phyloP scores from a whole-genome alignment of 2,888 invertebrate genomes.

The Barypeithes pellucidus region DNA sequence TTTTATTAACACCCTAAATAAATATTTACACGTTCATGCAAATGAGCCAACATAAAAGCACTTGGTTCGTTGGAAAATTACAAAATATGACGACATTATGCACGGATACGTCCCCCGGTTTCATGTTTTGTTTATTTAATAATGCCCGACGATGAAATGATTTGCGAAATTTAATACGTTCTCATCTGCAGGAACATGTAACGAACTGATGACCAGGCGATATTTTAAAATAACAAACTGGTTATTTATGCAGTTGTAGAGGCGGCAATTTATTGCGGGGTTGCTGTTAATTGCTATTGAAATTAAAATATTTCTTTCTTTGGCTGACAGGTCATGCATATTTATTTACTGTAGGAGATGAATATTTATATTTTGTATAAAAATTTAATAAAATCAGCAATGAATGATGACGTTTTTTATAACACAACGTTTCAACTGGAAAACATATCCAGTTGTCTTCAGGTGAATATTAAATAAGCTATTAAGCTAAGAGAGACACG shows the following conservation, averaged over 20 bases:
- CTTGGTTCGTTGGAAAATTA: not conserved
- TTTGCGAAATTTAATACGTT: constrained; percentile 20
- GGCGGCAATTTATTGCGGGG: not conserved
- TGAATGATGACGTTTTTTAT: no score
- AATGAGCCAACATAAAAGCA: constrained; percentile 5
- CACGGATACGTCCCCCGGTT: constrained; percentile 11
- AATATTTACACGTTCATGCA: constrained; percentile 8
- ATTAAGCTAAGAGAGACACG: no score
- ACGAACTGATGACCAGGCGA: constrained; percentile 2
- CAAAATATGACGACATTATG: constrained; percentile 17
- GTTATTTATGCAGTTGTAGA: constrained; percentile 1
- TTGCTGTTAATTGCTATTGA: no score
- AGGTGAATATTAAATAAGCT: no score
- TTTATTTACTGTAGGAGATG: no score
- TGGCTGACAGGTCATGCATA: no score
- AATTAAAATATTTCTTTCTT: no score
- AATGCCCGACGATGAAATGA: constrained; percentile 14
- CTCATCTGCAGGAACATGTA: constrained; percentile 21
- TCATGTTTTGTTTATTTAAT: constrained; percentile 24
- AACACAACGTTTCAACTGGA: no score
- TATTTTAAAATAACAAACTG: constrained; percentile 16
- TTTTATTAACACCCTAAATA: not conserved
- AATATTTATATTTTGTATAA: no score
- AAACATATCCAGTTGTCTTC: no score
- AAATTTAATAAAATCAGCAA: no score